Evolutionary conservation across 1,140 invertebrate genomes (phyloP).

Genomic region (Spodoptera frugiperda): DNA sequence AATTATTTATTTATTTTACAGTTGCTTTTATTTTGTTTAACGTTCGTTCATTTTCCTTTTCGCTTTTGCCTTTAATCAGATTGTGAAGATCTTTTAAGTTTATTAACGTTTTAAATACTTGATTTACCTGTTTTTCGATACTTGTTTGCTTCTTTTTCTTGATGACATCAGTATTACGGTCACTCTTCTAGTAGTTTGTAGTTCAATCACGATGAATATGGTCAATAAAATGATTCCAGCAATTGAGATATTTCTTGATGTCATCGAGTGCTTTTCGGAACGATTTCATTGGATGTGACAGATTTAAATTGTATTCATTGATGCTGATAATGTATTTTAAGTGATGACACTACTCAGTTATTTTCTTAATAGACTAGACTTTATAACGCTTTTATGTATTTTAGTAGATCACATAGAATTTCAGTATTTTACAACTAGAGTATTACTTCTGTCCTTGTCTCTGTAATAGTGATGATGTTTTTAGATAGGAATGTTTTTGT

Average conservation of each 20-base stretch:
- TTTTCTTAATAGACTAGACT: not conserved
- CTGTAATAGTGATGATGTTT: too few species aligned
- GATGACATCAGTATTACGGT: not conserved
- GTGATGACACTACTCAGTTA: not conserved
- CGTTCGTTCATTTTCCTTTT: too few species aligned
- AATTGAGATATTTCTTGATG: slow-evolving; percentile 8
- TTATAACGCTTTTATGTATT: too few species aligned
- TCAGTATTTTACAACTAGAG: too few species aligned
- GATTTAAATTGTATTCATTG: slow-evolving; percentile 12
- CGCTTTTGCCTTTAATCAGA: too few species aligned
- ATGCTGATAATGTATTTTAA: not conserved
- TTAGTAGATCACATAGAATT: too few species aligned
- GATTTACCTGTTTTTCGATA: not conserved
- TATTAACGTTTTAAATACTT: too few species aligned
- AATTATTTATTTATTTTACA: too few species aligned
- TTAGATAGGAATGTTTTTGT: too few species aligned
- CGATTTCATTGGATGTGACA: slow-evolving; percentile 11
- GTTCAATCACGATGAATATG: not conserved
- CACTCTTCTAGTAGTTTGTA: not conserved
- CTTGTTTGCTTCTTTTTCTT: not conserved
- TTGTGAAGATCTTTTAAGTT: too few species aligned
- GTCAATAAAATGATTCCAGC: slow-evolving; percentile 6
- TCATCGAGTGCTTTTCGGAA: slow-evolving; percentile 8
- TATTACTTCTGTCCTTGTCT: too few species aligned
- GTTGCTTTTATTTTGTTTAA: too few species aligned